Percentiles rank a stretch among this genome's conserved stretches.
These are phyloP conservation scores for Drosophila lowei DNA, from an alignment of 1,140 invertebrate species.

Conservation along the genomic window DNA sequence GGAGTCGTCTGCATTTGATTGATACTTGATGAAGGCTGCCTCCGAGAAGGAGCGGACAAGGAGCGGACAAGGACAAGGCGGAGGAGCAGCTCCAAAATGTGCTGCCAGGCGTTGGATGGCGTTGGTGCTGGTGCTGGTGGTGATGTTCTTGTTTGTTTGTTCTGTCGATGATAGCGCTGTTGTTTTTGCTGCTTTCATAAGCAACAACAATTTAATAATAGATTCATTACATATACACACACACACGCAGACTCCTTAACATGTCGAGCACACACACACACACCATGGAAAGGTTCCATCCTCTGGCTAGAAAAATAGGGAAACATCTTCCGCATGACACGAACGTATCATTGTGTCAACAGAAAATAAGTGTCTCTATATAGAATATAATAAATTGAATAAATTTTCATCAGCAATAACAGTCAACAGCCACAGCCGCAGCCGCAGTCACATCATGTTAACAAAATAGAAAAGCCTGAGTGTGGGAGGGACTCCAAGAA, in stretches of 20 bases:
- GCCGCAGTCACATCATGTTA: slow-evolving; percentile 66
- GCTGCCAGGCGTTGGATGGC: slow-evolving; percentile 48
- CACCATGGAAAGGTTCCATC: slow-evolving; percentile 17
- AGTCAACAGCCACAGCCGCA: slow-evolving; percentile 60
- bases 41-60: neutral
- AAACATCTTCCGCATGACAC: slow-evolving; percentile 51
- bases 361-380: slow-evolving; percentile 76
- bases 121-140: slow-evolving; percentile 21
- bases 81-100: slow-evolving; percentile 29
- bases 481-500: slow-evolving; percentile 39
- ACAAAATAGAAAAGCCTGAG: slow-evolving; percentile 58
- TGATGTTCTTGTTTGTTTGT: slow-evolving; percentile 51
- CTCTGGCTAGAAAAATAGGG: slow-evolving; percentile 54
- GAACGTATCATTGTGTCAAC: slow-evolving; percentile 72
- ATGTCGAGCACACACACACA: slow-evolving; percentile 8
- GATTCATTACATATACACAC: slow-evolving; percentile 70
- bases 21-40: slow-evolving; percentile 62
- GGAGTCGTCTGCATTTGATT: slow-evolving; percentile 72
- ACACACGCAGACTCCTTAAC: neutral
- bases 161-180: slow-evolving; percentile 23
- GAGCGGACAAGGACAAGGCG: neutral
- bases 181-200: slow-evolving; percentile 61
- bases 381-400: slow-evolving; percentile 79
- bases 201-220: slow-evolving; percentile 81
- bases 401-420: slow-evolving; percentile 78